Conservation (phyloP, 2,888 invertebrate genomes). For the Callosobruchus maculatus region DNA sequence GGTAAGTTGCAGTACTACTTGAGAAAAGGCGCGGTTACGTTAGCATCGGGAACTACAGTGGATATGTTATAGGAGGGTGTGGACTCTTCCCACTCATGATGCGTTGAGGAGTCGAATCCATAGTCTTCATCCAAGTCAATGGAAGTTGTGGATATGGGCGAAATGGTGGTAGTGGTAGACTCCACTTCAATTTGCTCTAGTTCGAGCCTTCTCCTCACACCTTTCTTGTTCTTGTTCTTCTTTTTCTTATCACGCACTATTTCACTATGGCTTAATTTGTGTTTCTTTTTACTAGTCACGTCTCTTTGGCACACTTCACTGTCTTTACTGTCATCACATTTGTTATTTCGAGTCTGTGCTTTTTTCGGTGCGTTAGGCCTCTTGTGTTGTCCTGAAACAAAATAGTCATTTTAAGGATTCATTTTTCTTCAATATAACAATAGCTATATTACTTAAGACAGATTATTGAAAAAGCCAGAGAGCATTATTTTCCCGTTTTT, state of each 20-base stretch:
- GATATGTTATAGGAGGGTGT: slow-evolving; percentile 38
- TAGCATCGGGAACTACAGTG: slow-evolving; percentile 31
- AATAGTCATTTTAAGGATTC: slow-evolving; percentile 2
- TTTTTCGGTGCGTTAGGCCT: slow-evolving; percentile 41
- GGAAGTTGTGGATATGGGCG: slow-evolving; percentile 53
- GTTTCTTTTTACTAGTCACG: not conserved
- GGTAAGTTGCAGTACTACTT: not conserved
- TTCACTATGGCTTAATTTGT: not conserved
- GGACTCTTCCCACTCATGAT: slow-evolving; percentile 46
- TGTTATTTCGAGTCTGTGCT: slow-evolving; percentile 45
- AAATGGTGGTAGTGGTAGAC: slow-evolving; percentile 45
- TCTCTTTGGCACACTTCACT: slow-evolving; percentile 47
- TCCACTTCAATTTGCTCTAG: slow-evolving; percentile 38
- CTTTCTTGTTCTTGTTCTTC: slow-evolving; percentile 52
- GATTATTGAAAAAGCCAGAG: no score
- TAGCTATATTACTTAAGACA: no score
- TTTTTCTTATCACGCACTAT: slow-evolving; percentile 39
- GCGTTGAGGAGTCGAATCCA: slow-evolving; percentile 45
- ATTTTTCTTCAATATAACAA: no score
- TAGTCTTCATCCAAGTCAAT: slow-evolving; percentile 50
- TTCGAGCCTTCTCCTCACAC: slow-evolving; percentile 49
- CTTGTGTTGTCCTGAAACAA: slow-evolving; percentile 16
- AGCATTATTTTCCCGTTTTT: no score
- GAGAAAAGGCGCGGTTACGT: slow-evolving; percentile 24
- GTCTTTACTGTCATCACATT: slow-evolving; percentile 35